Evolutionary conservation across 2,888 invertebrate species (phyloP).

Genomic region (Drosophila eohydei): DNA sequence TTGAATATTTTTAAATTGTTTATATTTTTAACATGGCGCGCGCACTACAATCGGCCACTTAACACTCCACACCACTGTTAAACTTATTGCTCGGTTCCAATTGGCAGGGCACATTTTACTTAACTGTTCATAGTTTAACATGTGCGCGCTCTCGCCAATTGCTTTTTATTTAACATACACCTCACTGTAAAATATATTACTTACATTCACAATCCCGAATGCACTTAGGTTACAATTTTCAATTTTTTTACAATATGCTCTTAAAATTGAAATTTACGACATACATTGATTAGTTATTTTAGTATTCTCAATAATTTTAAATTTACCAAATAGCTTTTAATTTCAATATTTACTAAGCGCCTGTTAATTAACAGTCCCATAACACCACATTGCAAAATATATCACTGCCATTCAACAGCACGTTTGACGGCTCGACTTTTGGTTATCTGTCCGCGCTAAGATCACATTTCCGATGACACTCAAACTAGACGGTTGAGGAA

Average conservation of each 20-base stretch:
- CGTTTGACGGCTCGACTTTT: neutral
- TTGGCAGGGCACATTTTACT: neutral
- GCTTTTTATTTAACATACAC: neutral
- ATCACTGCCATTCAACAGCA: neutral
- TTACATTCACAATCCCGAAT: neutral
- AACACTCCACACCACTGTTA: neutral
- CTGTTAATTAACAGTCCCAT: constrained; percentile 1
- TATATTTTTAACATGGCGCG: neutral
- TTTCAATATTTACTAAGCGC: neutral
- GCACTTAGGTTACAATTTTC: neutral
- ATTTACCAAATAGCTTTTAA: neutral
- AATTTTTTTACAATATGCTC: neutral
- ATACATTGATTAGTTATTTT: neutral
- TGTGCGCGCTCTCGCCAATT: no score
- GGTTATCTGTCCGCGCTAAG: neutral
- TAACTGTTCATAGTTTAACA: neutral
- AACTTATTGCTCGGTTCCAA: neutral
- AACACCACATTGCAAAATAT: neutral
- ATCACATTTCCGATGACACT: neutral
- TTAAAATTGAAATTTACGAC: neutral
- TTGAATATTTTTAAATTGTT: neutral
- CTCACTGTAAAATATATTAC: neutral
- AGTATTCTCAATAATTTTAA: no score
- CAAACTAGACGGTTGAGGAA: neutral
- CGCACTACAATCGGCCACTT: neutral